phyloP scores from a whole-genome alignment of 2,113 vertebrate species.

The Tursiops truncatus region DNA sequence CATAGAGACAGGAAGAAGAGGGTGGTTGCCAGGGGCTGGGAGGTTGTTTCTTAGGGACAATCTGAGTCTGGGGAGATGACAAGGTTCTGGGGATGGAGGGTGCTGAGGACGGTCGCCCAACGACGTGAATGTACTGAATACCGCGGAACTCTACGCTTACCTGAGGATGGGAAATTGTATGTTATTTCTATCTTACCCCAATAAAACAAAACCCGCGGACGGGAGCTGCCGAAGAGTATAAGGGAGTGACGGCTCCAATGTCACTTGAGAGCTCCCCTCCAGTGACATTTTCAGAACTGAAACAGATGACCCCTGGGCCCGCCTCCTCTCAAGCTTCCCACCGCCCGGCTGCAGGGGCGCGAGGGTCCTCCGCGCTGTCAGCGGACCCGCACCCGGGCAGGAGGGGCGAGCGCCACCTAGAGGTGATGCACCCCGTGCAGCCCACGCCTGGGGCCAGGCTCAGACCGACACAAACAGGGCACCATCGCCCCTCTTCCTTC shows the following conservation, averaged over 20 bases:
- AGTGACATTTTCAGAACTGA: not conserved
- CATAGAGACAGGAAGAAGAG: not conserved
- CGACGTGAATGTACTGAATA: not conserved
- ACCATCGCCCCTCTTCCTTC: no score
- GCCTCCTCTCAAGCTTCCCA: not conserved
- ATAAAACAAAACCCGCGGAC: not conserved
- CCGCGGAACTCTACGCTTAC: not conserved
- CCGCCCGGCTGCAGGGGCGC: fast-evolving
- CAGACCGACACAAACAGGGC: not conserved
- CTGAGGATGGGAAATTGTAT: not conserved
- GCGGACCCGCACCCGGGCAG: not conserved
- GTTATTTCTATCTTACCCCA: not conserved
- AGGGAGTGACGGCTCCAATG: not conserved
- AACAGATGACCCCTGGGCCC: fast-evolving
- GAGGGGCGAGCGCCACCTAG: not conserved
- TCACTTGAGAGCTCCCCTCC: not conserved
- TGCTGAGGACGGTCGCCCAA: no score
- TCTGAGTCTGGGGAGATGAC: not conserved
- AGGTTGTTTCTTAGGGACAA: fast-evolving
- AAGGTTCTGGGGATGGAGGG: not conserved
- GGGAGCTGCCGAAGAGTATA: not conserved
- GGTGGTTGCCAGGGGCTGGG: fast-evolving
- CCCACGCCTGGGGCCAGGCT: fast-evolving
- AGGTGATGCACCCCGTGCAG: not conserved
- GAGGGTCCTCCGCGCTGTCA: fast-evolving